Evolutionary conservation across 2,888 invertebrate species (phyloP).

Genomic region (Tigriopus californicus): DNA sequence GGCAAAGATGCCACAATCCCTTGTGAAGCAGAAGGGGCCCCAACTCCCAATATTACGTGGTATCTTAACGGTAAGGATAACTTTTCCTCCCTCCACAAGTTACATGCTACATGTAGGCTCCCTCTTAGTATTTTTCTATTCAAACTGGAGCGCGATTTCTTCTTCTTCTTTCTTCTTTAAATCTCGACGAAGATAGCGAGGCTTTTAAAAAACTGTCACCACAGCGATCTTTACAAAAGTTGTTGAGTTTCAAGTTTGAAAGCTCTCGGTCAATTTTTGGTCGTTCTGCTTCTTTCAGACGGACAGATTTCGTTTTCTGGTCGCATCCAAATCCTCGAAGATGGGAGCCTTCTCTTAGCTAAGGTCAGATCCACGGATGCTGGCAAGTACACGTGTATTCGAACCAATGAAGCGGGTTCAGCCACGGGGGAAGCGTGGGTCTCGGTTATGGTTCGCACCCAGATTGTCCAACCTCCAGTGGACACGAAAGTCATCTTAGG

Average conservation of each 20-base stretch:
- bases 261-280: background rate
- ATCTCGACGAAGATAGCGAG: background rate
- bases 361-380: constrained; percentile 62
- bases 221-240: background rate
- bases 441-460: constrained; percentile 68
- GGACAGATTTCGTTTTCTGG: constrained; percentile 32
- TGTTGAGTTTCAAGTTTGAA: background rate
- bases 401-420: constrained; percentile 73
- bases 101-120: background rate
- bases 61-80: constrained; percentile 56
- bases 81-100: background rate
- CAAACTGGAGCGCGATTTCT: background rate
- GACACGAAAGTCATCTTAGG: constrained; percentile 79
- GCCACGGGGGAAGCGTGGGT: constrained; percentile 63
- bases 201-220: background rate
- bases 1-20: constrained; percentile 71
- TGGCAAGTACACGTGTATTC: constrained; percentile 71
- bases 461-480: constrained; percentile 80
- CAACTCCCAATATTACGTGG: constrained; percentile 78
- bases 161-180: background rate
- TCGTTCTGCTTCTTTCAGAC: constrained; percentile 19
- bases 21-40: constrained; percentile 76
- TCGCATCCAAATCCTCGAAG: constrained; percentile 62
- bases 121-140: too few species aligned
- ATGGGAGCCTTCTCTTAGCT: constrained; percentile 69